phyloP scores from a whole-genome alignment of 2,888 invertebrate genomes.

The Dicyrtoma fusca region DNA sequence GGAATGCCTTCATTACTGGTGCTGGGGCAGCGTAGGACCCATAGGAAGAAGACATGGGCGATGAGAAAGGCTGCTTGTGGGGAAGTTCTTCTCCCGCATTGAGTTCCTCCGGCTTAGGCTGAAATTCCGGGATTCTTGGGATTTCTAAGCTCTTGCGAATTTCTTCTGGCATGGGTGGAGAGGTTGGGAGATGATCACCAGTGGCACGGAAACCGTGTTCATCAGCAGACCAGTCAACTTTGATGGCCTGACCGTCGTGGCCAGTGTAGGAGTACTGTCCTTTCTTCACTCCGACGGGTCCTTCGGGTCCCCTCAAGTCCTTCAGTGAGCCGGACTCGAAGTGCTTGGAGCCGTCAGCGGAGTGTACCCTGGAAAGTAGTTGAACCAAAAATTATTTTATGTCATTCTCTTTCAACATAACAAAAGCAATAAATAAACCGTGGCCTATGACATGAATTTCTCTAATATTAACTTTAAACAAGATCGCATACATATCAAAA shows the following conservation, averaged over 20 bases:
- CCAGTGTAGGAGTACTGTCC: conserved; percentile 42
- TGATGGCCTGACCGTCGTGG: conserved; percentile 38
- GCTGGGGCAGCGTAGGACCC: not conserved
- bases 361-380: conserved; percentile 31
- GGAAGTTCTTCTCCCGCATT: no score
- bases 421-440: no score
- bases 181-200: conserved; percentile 43
- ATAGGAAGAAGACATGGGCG: not conserved
- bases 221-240: conserved; percentile 40
- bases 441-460: no score
- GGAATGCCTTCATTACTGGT: no score
- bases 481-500: no score
- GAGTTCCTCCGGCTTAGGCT: conserved; percentile 4
- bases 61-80: not conserved
- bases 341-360: conserved; percentile 32
- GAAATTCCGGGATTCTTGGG: conserved; percentile 33
- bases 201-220: conserved; percentile 42
- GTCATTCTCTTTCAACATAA: no score
- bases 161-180: conserved; percentile 33
- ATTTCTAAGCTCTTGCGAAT: conserved; percentile 32
- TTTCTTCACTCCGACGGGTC: conserved; percentile 38
- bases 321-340: conserved; percentile 35
- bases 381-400: no score
- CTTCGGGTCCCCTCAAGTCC: conserved; percentile 27
- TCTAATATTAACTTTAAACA: no score